Evolutionary conservation across 2,113 vertebrate genomes (phyloP).

Genomic region (Copsychus sechellarum): DNA sequence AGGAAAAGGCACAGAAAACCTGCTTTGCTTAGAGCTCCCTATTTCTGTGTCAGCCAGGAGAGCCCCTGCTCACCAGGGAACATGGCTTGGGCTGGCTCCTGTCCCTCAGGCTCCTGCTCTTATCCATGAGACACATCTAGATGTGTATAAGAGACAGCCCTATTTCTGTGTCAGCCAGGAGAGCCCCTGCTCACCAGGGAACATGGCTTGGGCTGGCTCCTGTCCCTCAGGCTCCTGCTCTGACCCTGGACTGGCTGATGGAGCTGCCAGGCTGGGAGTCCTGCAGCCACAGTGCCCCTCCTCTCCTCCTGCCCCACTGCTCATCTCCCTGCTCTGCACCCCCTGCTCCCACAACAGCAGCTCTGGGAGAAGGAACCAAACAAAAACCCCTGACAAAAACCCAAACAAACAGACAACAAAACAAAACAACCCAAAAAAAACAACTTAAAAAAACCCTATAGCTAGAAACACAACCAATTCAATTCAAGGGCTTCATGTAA

Average conservation of each 20-base stretch:
- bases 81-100: not conserved
- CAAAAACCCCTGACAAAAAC: rapidly evolving
- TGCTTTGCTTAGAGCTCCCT: not conserved
- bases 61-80: not conserved
- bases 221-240: not conserved
- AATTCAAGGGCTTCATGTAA: not conserved
- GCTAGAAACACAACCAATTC: not conserved
- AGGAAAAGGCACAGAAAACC: not conserved
- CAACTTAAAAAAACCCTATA: not conserved
- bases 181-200: not conserved
- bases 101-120: not conserved
- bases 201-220: not conserved
- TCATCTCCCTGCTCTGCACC: too few relatives aligned
- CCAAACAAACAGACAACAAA: not conserved
- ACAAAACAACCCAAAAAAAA: too few relatives aligned
- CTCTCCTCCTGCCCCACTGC: not conserved
- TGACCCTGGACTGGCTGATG: too few relatives aligned
- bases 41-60: not conserved
- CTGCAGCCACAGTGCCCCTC: not conserved
- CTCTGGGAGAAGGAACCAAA: not conserved
- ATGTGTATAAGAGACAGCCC: too few relatives aligned
- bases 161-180: not conserved
- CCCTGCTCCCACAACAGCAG: not conserved
- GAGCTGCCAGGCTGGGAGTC: not conserved
- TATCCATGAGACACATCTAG: too few relatives aligned